Evolutionary conservation across 1,140 invertebrate genomes (phyloP), one percentile per base, ranked within the genome.

Genomic region (Ceratosolen fusciceps): DNA sequence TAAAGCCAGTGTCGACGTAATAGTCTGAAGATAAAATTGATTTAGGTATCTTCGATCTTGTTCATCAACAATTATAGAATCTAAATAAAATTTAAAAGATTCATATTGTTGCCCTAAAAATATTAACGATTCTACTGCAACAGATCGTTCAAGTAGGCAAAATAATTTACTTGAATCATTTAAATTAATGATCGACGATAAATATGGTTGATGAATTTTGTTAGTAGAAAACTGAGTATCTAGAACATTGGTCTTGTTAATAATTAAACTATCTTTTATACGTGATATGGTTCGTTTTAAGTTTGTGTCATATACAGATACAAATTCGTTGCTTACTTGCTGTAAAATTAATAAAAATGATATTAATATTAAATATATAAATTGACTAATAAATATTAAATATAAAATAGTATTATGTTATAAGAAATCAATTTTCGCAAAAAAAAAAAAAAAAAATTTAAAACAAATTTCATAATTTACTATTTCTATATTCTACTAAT

Each of bases 91-190:
- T 80, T 95, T 94, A 0, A 99, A 90, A 68, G 93, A 92, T 86
- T 96, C 94, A 82, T 97, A 95, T 88, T 98, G 98, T 83, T 95
- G 93, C 1, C 95, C 93, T 82, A 98, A 91, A 91, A 98, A 98
- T 84, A 97, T 93, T 2, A 97, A 91, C 83, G 97, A 98, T 90
- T 99, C 98, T 0, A 97, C 94, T 0, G 95, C 98, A 8, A 98
- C 95, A 39, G 98, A 94, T 82, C 98, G 92, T 86, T 98, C 96
- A 1, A 94, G 91, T 16, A 99, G 87, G 5, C 96, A 96, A 87
- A 95, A 95, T 8, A 98, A 86, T 80, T 92, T 94, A 58, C 96
- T 94, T 8, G 93, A 91, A 80, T 93, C 92, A 14, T 89, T 90
- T 65, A 97, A 90, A 86, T 97, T 92, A 34, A 97, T 93, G 77